Conservation (phyloP, 2,797 vertebrate genomes). For the Chaetodon trifasciatus region DNA sequence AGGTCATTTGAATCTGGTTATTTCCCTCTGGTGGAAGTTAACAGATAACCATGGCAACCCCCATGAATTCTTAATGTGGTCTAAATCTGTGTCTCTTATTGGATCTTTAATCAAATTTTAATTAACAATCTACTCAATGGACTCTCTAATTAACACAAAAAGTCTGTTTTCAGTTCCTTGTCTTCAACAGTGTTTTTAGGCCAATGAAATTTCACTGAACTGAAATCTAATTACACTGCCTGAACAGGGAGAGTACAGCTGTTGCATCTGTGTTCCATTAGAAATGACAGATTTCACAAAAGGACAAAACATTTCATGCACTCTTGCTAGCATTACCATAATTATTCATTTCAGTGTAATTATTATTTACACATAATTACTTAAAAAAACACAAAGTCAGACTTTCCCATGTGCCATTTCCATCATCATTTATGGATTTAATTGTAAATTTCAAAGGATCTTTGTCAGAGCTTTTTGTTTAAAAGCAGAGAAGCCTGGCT, state of each 20-base stretch:
- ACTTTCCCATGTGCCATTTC: neutral
- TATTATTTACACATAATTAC: neutral
- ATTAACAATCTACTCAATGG: slow-evolving; percentile 66
- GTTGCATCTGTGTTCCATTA: slow-evolving; percentile 5
- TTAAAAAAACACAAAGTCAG: neutral
- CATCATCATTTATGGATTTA: neutral
- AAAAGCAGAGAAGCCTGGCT: neutral
- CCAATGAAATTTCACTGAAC: slow-evolving; percentile 29
- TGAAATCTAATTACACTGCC: slow-evolving; percentile 41
- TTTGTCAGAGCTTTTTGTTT: neutral
- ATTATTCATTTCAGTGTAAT: neutral
- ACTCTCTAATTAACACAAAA: slow-evolving; percentile 58
- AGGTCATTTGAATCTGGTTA: slow-evolving; percentile 64
- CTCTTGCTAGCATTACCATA: neutral
- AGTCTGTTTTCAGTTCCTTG: slow-evolving; percentile 30
- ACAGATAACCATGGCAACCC: slow-evolving; percentile 67
- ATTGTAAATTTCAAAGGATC: neutral
- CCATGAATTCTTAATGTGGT: slow-evolving; percentile 64
- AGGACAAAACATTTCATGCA: neutral
- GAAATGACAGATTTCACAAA: neutral
- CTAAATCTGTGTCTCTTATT: slow-evolving; percentile 66
- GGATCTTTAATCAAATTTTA: slow-evolving; percentile 69
- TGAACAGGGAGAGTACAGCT: slow-evolving; percentile 8
- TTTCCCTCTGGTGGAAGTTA: slow-evolving; percentile 59
- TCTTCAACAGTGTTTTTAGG: slow-evolving; percentile 21